Evolutionary conservation across 2,113 vertebrate species (phyloP).

Genomic region (Zootoca vivipara): DNA sequence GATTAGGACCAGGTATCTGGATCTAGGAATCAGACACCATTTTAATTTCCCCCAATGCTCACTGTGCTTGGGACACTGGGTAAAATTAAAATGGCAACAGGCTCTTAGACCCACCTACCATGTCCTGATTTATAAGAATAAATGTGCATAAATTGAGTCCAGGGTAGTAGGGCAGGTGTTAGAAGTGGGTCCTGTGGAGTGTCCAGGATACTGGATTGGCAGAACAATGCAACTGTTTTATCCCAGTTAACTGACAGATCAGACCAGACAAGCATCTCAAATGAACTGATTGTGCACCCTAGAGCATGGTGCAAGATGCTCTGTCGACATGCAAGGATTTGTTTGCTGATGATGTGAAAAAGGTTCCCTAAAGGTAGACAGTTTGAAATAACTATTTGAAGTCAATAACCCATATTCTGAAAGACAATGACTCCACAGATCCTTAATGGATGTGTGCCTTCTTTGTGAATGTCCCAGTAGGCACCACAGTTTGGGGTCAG

Average conservation of each 20-base stretch:
- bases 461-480: background rate
- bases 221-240: too few species aligned
- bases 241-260: background rate
- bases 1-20: background rate
- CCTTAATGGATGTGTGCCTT: background rate
- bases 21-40: background rate
- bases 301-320: background rate
- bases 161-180: background rate
- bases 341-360: background rate
- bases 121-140: background rate
- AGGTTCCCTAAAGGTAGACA: background rate
- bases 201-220: background rate
- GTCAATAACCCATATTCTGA: background rate
- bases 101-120: background rate
- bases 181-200: background rate
- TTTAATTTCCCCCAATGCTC: background rate
- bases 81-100: background rate
- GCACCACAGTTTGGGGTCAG: slow-evolving; percentile 23
- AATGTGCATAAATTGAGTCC: background rate
- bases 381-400: background rate
- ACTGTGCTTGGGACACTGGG: background rate
- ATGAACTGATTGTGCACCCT: background rate
- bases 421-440: background rate
- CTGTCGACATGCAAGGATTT: background rate
- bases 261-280: background rate